phyloP scores from a whole-genome alignment of 2,113 vertebrate genomes.

The Mirounga angustirostris region DNA sequence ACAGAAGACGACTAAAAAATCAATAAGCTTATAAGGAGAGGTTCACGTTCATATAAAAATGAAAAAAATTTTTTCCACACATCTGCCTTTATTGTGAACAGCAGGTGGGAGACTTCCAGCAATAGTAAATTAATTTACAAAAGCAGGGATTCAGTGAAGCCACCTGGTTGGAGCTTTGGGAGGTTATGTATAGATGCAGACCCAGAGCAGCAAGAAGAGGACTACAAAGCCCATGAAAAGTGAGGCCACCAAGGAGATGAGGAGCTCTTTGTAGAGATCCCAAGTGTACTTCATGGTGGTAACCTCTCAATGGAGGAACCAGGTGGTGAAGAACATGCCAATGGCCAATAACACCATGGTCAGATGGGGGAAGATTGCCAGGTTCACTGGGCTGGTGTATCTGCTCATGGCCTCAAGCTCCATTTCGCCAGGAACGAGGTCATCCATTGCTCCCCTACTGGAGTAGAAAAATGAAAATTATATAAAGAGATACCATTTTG shows the following conservation, averaged over 20 bases:
- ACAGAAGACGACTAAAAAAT: background rate
- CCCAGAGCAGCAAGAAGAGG: background rate
- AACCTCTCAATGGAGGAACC: background rate
- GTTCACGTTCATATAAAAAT: background rate
- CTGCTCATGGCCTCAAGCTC: background rate
- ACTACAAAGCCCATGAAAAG: background rate
- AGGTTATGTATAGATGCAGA: background rate
- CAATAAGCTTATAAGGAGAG: background rate
- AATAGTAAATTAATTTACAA: background rate
- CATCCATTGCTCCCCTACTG: background rate
- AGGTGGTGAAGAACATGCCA: background rate
- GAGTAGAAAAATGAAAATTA: background rate
- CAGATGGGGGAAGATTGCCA: background rate
- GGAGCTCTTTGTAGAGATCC: background rate
- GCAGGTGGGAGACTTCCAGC: background rate
- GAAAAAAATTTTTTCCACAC: background rate
- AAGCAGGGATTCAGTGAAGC: background rate
- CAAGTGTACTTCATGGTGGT: background rate
- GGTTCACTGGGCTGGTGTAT: background rate
- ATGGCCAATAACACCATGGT: background rate
- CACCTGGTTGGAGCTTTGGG: background rate
- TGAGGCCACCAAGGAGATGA: background rate
- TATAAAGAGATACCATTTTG: background rate
- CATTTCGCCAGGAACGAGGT: background rate
- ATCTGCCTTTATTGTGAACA: background rate